Evolutionary conservation across 1,140 invertebrate genomes (phyloP).

Genomic region (Tetramorium simillimum): DNA sequence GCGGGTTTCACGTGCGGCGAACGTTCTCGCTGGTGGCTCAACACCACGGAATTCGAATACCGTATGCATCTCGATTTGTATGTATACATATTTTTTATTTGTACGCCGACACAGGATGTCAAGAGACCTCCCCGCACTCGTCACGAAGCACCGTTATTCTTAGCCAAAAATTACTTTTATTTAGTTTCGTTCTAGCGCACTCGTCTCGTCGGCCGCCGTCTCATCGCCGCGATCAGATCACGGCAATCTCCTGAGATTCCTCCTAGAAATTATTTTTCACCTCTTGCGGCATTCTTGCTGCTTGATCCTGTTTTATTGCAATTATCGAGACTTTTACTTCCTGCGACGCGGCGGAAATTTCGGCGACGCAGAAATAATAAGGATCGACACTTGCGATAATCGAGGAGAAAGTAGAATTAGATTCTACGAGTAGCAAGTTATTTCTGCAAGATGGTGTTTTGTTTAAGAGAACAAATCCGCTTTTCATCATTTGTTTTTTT

Average conservation of each 20-base stretch:
- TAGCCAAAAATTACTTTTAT: constrained; percentile 86
- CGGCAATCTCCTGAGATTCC: neutral
- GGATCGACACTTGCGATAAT: neutral
- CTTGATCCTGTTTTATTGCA: neutral
- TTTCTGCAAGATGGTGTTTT: neutral
- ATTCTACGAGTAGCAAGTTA: neutral
- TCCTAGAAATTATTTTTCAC: neutral
- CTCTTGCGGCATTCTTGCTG: neutral
- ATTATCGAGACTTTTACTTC: neutral
- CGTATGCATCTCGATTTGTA: constrained; percentile 52
- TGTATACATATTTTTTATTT: constrained; percentile 54
- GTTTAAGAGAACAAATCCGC: neutral
- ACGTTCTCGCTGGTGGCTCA: constrained; percentile 21
- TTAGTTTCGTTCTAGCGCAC: constrained; percentile 79
- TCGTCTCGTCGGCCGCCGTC: constrained; percentile 35
- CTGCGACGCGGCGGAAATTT: neutral
- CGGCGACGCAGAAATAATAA: neutral
- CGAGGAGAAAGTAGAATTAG: neutral
- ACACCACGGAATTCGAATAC: constrained; percentile 19
- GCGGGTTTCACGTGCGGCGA: constrained; percentile 40
- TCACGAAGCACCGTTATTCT: constrained; percentile 81
- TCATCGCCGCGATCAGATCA: too few species aligned
- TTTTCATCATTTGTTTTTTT: neutral
- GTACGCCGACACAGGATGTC: constrained; percentile 31
- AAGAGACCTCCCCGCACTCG: constrained; percentile 60